Evolutionary conservation across 2,797 vertebrate species (phyloP).

Genomic region (Falco peregrinus): DNA sequence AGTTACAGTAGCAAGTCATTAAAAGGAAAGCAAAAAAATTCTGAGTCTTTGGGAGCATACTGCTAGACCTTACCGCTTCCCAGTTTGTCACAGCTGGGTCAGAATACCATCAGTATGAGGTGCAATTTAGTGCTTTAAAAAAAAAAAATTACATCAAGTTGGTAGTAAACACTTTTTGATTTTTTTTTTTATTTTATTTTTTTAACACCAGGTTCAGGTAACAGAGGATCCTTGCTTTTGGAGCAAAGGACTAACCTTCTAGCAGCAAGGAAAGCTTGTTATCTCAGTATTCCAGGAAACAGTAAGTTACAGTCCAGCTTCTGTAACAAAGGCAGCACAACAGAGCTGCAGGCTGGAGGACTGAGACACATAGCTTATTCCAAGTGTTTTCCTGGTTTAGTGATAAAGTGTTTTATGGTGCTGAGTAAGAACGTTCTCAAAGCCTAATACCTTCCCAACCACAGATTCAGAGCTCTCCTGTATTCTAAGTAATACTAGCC

Average conservation of each 20-base stretch:
- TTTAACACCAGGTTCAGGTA: neutral
- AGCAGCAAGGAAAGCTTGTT: neutral
- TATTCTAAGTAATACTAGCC: neutral
- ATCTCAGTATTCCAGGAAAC: neutral
- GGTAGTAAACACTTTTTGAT: neutral
- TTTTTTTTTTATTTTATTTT: neutral
- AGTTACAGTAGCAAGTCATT: neutral
- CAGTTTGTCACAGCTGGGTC: neutral
- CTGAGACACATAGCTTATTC: neutral
- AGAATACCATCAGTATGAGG: neutral
- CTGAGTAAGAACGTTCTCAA: neutral
- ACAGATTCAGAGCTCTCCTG: neutral
- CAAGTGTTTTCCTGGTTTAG: neutral
- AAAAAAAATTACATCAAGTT: neutral
- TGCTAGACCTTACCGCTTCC: neutral
- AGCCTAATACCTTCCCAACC: neutral
- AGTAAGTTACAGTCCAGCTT: neutral
- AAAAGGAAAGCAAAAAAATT: neutral
- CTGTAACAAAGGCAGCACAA: neutral
- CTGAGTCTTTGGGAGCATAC: neutral
- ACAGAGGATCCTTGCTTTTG: neutral
- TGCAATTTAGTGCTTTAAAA: neutral
- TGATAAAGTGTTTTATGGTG: neutral
- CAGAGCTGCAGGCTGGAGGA: neutral
- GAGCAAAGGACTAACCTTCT: neutral